These are phyloP conservation scores for Diceros bicornis DNA, from an alignment of 2,797 vertebrate species.

Conservation along the genomic window DNA sequence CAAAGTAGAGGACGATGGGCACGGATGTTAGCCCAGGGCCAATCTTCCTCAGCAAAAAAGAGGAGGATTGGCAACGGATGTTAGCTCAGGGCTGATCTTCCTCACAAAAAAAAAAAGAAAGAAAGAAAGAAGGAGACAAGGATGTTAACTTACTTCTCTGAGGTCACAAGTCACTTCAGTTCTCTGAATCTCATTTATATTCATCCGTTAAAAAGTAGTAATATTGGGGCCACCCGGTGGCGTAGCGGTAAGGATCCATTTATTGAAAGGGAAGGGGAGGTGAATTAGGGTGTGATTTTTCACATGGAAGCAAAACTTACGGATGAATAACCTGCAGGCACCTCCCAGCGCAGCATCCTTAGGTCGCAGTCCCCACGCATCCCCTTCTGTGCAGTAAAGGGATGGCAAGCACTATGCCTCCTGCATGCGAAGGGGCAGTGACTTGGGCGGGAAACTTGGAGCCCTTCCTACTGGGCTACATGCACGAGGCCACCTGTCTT, in stretches of 20 bases:
- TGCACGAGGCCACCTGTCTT: slow-evolving; percentile 20
- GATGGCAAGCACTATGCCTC: background rate
- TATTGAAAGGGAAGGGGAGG: background rate
- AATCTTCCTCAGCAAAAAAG: no score
- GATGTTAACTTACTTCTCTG: background rate
- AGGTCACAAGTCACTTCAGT: slow-evolving; percentile 16
- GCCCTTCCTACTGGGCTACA: background rate
- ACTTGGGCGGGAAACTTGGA: background rate
- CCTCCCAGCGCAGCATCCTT: background rate
- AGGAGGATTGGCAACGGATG: no score
- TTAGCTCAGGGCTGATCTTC: no score
- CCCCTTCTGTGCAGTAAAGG: background rate
- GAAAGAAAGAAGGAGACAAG: background rate
- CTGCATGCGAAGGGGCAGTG: background rate
- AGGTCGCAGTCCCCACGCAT: rapidly evolving
- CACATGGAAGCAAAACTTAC: background rate
- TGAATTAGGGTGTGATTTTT: background rate
- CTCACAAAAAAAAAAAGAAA: no score
- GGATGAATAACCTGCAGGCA: no score
- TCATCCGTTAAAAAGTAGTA: slow-evolving; percentile 33
- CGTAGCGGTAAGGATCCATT: background rate
- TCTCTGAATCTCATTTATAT: slow-evolving; percentile 42
- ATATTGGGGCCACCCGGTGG: background rate
- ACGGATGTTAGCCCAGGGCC: no score
- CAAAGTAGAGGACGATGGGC: no score